Evolutionary conservation across 1,140 invertebrate genomes (phyloP), one percentile per base, ranked within the genome.

Genomic region (Eurosta solidaginis): DNA sequence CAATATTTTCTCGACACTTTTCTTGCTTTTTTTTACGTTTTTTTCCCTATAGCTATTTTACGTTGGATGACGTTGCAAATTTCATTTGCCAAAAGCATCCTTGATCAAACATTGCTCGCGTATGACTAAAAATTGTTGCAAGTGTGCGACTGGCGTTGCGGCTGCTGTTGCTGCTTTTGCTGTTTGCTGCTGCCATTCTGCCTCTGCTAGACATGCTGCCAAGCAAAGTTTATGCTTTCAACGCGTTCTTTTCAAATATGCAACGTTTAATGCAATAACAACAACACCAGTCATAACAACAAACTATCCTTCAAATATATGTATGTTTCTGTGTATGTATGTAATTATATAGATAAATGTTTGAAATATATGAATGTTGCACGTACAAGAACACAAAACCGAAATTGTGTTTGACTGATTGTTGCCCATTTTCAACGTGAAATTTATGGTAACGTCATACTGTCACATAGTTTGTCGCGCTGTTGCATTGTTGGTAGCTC

Each of bases 41-140:
- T 52, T 50, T 49, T 49, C n/a, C n/a, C n/a, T n/a, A n/a, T n/a
- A n/a, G n/a, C n/a, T n/a, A n/a, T n/a, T n/a, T n/a, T n/a, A n/a
- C n/a, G n/a, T n/a, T n/a, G n/a, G n/a, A n/a, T n/a, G n/a, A n/a
- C n/a, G n/a, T n/a, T n/a, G n/a, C n/a, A n/a, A n/a, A n/a, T 7
- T 52, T 52, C 22, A 10, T 12, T 25, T 52, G 22, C 49, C 22
- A 52, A 52, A 54, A 12, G n/a, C 33, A 68, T 68, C 59, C 40
- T 68, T 36, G 29, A 33, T 33, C 33, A 40, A 17, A 68, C 59
- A 68, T 68, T 36, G 59, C 59, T 68, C 59, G 59, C 59, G 59
- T 17, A 68, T 68, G 59, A 68, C 52, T 59, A 68, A 68, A 68
- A 68, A n/a, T 29, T 68, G 59, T 68, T 68, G 59, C 59, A 68